phyloP scores from a whole-genome alignment of 2,888 invertebrate genomes.

The Brachylomia viminalis region DNA sequence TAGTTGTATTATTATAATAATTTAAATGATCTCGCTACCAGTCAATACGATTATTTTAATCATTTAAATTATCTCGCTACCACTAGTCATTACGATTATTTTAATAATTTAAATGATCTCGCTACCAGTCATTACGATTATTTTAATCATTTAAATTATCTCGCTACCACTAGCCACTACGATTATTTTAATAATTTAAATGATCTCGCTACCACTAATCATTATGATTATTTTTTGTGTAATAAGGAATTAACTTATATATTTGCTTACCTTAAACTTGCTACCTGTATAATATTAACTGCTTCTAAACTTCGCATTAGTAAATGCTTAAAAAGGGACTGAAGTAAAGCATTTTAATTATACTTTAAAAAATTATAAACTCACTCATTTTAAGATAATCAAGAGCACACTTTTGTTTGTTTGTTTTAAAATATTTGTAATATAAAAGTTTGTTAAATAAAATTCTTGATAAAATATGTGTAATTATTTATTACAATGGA shows the following conservation, averaged over 20 bases:
- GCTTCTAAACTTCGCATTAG: constrained; percentile 57
- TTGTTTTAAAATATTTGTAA: constrained; percentile 74
- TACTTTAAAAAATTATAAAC: constrained; percentile 64
- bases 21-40: neutral
- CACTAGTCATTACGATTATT: neutral
- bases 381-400: constrained; percentile 80
- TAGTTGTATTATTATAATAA: neutral
- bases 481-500: constrained; percentile 76
- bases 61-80: constrained; percentile 10
- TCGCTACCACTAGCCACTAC: constrained; percentile 13
- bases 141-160: too few species aligned
- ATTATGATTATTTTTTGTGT: constrained; percentile 6
- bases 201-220: constrained; percentile 13
- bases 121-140: neutral
- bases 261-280: constrained; percentile 28
- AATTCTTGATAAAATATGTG: constrained; percentile 75
- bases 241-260: constrained; percentile 5
- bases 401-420: constrained; percentile 80
- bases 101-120: constrained; percentile 29
- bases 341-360: constrained; percentile 63
- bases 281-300: constrained; percentile 55
- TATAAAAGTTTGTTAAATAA: constrained; percentile 86
- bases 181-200: neutral
- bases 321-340: constrained; percentile 65
- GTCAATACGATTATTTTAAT: too few species aligned